Conservation (phyloP, 1,140 invertebrate genomes). For the Apis dorsata region DNA sequence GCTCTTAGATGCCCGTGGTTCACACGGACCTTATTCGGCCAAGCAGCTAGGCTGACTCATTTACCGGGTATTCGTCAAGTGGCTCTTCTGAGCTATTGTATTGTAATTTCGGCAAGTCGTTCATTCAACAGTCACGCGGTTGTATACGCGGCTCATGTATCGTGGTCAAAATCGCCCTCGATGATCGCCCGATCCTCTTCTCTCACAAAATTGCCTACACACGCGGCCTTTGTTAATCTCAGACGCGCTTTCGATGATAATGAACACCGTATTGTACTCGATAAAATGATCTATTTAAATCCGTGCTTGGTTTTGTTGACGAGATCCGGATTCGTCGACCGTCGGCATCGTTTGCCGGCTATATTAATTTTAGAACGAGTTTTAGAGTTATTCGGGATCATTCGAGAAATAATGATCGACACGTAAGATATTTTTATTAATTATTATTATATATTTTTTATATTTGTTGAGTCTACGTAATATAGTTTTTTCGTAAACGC, state of each 20-base stretch:
- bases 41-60: conserved; percentile 66
- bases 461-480: too few species aligned
- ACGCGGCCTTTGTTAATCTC: conserved; percentile 56
- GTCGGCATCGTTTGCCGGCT: not conserved
- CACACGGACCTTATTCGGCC: conserved; percentile 65
- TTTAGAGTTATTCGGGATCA: not conserved
- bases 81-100: conserved; percentile 70
- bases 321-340: conserved; percentile 20
- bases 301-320: conserved; percentile 6
- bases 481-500: too few species aligned
- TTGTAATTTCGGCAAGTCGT: conserved; percentile 69
- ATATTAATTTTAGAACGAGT: not conserved
- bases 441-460: too few species aligned
- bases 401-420: not conserved
- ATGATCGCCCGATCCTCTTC: conserved; percentile 26
- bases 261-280: conserved; percentile 51
- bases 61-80: conserved; percentile 68
- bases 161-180: conserved; percentile 35
- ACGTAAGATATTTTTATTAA: not conserved
- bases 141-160: conserved; percentile 16
- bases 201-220: conserved; percentile 40
- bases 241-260: conserved; percentile 58
- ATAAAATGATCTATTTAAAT: conserved; percentile 64
- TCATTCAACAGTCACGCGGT: conserved; percentile 66
- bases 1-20: conserved; percentile 41